Evolutionary conservation across 2,113 vertebrate genomes (phyloP), one percentile per base, ranked within the genome.

Genomic region (Chauna torquata): DNA sequence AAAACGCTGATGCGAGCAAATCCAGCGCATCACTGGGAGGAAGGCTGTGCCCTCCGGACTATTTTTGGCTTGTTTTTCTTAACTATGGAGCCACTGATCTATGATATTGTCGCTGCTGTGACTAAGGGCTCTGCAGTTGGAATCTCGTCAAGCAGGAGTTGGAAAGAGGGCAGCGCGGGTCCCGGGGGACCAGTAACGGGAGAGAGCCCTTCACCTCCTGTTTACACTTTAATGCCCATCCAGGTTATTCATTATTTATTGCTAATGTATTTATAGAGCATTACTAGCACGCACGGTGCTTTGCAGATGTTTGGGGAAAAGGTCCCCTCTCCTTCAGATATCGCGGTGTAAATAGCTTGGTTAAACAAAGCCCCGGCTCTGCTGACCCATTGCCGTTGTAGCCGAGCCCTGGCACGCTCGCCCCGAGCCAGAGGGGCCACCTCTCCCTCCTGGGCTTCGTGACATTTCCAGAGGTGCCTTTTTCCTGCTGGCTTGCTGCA

Each of bases 171-270:
- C 24, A 85, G 61, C 0, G 5, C 0, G 12, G 52, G 77, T 68
- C 94, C 54, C 69, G 0, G 65, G 95, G 91, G 93, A 94, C 38
- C 4, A 7, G 92, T 96, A 95, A 96, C 93, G 94, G 92, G 93
- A 96, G 84, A 95, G 85, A 93, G 96, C 90, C 93, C 93, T 96
- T 90, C 94, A 82, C 96, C 94, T 97, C 94, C 78, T 94, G 87
- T 88, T 95, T 96, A 82, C 66, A 83, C 79, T 94, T 95, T 96
- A 94, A 97, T 97, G 94, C 76, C 95, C 94, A 68, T 86, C 59
- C 95, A 90, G 80, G 94, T 86, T 47, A 95, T 97, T 69, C 83
- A 97, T 97, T 97, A 97, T 97, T 97, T 94, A 97, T 92, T 86
- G 86, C 77, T 71, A 3, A 55, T 11, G 95, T 97, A 97, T 97